Base-by-base conservation (phyloP, 2,888 invertebrate genomes). In the Drosophila cracens region DNA sequence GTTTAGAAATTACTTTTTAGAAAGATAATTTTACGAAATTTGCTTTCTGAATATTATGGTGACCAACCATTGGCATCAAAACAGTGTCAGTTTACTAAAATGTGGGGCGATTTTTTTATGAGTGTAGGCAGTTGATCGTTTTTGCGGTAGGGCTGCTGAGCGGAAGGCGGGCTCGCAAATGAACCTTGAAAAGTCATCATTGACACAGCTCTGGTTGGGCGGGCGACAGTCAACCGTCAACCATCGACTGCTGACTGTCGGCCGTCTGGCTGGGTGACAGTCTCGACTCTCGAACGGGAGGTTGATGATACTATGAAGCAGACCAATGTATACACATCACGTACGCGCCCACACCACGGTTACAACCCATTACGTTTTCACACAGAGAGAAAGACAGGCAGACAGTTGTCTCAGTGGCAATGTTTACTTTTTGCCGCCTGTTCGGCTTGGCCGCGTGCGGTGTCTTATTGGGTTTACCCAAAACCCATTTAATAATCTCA, bases 401-500 rank as follows among this genome's bases (percentile, higher is more conserved):
- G 80, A 81, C 79, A 76, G 83, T 89, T 89, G 87, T 82, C 89
- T 81, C 81, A 72, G 83, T 80, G 86, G 77, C 82, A 76, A 76
- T 86, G 81, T 89, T 89, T 89, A 82, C 89, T 82, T 71, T 81
- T 74, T 82, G 89, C 70, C 72, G 79, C 79, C 76, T 83, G 81
- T 53, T 81, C 68, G 48, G 54, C 48, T 57, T 64, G 48, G 65
- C 73, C 66, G 74, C 65, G 79, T 74, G 73, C 68, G 68, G 59
- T 75, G 83, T 79, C 89, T 86, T 88, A 88, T 90, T 85, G 90
- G 88, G 81, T 82, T 83, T 82, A 88, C 83, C 84, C 90, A 88
- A 88, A 90, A 86, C 87, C 87, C 87, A 87, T 87, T 87, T 90
- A 90, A 87, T 90, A 87, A 87, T 87, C 87, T 87, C 89, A 90